Percentiles rank a stretch among this genome's conserved stretches.
Conservation (phyloP, 2,113 vertebrate species). For the Desmodus rotundus region DNA sequence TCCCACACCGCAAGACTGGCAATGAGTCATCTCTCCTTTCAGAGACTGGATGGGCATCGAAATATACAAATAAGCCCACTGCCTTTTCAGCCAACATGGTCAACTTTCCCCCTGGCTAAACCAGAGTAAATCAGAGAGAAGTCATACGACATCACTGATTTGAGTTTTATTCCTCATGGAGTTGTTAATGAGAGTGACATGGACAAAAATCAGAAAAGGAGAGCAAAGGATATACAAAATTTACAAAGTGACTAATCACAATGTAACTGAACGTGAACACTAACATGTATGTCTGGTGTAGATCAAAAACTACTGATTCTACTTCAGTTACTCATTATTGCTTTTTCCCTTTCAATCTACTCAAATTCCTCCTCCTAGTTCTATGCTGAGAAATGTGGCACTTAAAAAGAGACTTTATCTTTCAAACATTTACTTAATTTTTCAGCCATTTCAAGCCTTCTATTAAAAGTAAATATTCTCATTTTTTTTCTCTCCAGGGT, state of each 20-base stretch:
- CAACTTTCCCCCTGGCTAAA: background rate
- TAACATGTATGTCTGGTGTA: background rate
- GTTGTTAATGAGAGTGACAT: conserved; percentile 24
- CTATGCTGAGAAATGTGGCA: background rate
- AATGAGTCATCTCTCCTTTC: background rate
- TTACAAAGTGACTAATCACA: background rate
- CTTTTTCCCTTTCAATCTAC: background rate
- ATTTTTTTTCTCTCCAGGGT: background rate
- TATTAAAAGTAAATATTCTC: background rate
- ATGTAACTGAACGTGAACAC: background rate
- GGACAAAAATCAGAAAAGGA: background rate
- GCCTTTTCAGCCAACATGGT: background rate
- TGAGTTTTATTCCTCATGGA: background rate
- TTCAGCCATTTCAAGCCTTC: background rate
- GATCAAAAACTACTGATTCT: background rate
- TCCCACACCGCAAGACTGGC: background rate
- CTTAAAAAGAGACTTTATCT: background rate
- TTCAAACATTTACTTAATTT: background rate
- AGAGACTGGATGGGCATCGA: background rate
- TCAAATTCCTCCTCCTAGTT: background rate
- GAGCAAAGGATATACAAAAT: background rate
- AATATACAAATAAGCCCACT: background rate
- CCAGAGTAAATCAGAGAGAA: conserved; percentile 10
- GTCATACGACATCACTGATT: background rate
- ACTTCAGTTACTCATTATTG: background rate